Base-by-base conservation (phyloP, 1,140 invertebrate species). In the Paraescarpia echinospica region DNA sequence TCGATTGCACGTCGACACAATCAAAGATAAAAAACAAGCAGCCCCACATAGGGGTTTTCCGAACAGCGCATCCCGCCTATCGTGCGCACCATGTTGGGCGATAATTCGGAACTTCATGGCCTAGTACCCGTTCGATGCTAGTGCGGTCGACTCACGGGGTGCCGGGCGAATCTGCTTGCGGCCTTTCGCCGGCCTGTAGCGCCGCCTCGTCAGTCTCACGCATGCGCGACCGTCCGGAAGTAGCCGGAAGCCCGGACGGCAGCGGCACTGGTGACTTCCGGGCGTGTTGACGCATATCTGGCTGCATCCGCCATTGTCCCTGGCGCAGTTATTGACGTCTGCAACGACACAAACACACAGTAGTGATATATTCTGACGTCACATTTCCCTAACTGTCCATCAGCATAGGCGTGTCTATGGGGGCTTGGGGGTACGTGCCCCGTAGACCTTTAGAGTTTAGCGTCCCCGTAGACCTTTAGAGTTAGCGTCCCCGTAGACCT, bases 181-280 rank as follows among this genome's bases (percentile, higher is more conserved):
- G 14, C 59, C 59, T 18, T 31, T 77, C 59, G 59, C 59, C 59
- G 59, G 59, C 27, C 59, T 31, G 27, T 77, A 77, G 59, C 59
- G 59, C 59, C 59, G 59, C 22, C 27, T 77, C 59, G 14, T 77
- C 59, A 18, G 59, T 18, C 27, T 77, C 59, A 77, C 91, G 94
- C 97, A 96, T 96, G 97, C 95, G 97, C 97, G 95, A 93, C 97
- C 97, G 94, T 97, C 97, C 1, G 94, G 93, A 22, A 96, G 95
- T 5, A 97, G 95, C 90, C 95, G 97, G 34, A 98, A 98, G 9
- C 98, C 98, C 14, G 97, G 96, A 8, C 97, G 97, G 95, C 99
- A 99, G 8, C 96, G 96, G 94, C 99, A 99, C 89, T 97, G 97
- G 95, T 98, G 99, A 18, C 97, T 97, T 27, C 99, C 99, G 97